These are phyloP conservation scores for Oreochromis niloticus DNA, from an alignment of 2,113 vertebrate genomes.

Conservation along the genomic window DNA sequence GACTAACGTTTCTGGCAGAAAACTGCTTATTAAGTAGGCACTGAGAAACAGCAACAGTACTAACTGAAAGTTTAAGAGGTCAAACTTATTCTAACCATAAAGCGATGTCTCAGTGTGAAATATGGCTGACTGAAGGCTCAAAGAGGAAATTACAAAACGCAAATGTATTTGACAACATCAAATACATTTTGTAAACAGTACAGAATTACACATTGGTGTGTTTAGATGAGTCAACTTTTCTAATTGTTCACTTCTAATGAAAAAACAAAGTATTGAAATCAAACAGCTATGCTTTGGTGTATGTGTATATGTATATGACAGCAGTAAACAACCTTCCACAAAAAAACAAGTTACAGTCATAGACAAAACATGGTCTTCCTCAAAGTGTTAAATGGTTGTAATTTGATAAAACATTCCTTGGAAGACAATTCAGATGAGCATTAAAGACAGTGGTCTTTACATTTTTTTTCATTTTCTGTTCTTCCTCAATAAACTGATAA, in stretches of 20 bases:
- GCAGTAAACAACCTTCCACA: not conserved
- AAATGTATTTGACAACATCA: not conserved
- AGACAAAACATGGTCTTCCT: not conserved
- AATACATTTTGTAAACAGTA: not conserved
- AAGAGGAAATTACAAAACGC: accelerated
- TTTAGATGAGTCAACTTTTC: not conserved
- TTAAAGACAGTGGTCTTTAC: no score
- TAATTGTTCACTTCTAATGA: not conserved
- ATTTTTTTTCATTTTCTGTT: not conserved
- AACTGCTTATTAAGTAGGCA: accelerated
- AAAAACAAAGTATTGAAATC: not conserved
- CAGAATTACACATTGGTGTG: not conserved
- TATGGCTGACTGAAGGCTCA: not conserved
- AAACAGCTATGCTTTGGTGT: not conserved
- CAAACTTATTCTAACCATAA: not conserved
- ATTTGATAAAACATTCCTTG: no score
- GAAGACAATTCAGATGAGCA: not conserved
- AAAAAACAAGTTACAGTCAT: no score
- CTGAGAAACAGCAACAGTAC: not conserved
- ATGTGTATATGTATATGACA: not conserved
- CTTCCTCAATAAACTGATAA: not conserved
- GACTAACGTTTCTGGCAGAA: accelerated
- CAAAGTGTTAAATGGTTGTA: no score
- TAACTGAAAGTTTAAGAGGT: not conserved
- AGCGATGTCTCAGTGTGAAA: accelerated